phyloP scores from a whole-genome alignment of 2,888 invertebrate genomes.

The Erebia aethiops region DNA sequence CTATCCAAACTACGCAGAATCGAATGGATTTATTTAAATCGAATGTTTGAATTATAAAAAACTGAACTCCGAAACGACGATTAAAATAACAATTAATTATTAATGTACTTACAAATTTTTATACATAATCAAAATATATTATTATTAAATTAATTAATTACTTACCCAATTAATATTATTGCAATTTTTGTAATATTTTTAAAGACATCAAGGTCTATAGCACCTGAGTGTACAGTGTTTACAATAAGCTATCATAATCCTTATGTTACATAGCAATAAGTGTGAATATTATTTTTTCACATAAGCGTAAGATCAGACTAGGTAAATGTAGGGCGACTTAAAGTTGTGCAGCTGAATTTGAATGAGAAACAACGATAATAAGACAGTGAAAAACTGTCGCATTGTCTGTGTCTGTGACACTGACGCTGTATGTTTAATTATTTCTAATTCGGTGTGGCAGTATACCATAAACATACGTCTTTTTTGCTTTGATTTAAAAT shows the following conservation, averaged over 20 bases:
- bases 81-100: conserved; percentile 1
- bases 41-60: background rate
- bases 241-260: conserved; percentile 16
- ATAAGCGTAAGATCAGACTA: background rate
- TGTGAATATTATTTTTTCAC: conserved; percentile 4
- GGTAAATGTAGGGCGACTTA: background rate
- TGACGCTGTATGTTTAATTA: too few species aligned
- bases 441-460: too few species aligned
- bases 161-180: conserved; percentile 23
- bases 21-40: background rate
- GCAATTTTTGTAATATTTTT: conserved; percentile 29
- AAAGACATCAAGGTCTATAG: conserved; percentile 22
- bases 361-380: too few species aligned
- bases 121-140: conserved; percentile 31
- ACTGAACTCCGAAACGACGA: conserved; percentile 8
- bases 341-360: background rate
- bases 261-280: conserved; percentile 19
- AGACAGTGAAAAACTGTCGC: too few species aligned
- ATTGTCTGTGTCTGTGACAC: too few species aligned
- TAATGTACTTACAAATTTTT: conserved; percentile 35
- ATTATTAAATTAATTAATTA: conserved; percentile 2
- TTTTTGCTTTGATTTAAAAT: too few species aligned
- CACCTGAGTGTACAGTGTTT: conserved; percentile 24
- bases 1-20: too few species aligned
- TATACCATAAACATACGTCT: too few species aligned